Base-by-base conservation (phyloP, 2,888 invertebrate species). In the Volucella bombylans region DNA sequence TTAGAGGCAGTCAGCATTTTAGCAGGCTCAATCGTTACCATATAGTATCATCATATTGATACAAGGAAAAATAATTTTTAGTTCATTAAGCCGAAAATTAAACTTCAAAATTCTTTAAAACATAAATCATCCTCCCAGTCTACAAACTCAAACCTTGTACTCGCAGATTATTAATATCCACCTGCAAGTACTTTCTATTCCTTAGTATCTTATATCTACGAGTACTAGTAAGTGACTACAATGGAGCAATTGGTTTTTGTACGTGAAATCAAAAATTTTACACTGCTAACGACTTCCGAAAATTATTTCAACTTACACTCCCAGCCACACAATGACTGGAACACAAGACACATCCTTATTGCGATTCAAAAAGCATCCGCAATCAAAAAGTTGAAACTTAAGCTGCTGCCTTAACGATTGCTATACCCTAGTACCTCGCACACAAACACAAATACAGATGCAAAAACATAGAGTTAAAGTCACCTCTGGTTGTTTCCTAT, bases 311-410 rank as follows among this genome's bases (percentile, higher is more conserved):
- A 69, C 69, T 45, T 69, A 55, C 43, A 59, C 69, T 31, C 6
- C 9, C 55, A 54, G 59, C 69, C 80, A 59, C 80, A 80, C 31
- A 31, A 31, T 31, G 31, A 31, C 0, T 31, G 39, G 31, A 49
- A 52, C 59, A 62, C 45, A 45, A 64, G 67, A 50, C 62, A 59
- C 57, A 71, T 68, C 52, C 62, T 72, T 50, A 85, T 85, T 85
- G 69, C 71, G 47, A 85, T 85, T 81, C 85, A 65, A 50, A 47
- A n/a, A 62, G 67, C 71, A 77, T 85, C 38, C 62, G 76, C 85
- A 72, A 85, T 85, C 85, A 85, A 85, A 85, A 85, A 85, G 85
- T 76, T 81, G 81, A 77, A 85, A 85, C 85, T 81, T 81, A 76
- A 81, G 76, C 72, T 85, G 81, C 74, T 77, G 62, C 81, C 81